phyloP scores from a whole-genome alignment of 2,113 vertebrate species.

The Bubo bubo region DNA sequence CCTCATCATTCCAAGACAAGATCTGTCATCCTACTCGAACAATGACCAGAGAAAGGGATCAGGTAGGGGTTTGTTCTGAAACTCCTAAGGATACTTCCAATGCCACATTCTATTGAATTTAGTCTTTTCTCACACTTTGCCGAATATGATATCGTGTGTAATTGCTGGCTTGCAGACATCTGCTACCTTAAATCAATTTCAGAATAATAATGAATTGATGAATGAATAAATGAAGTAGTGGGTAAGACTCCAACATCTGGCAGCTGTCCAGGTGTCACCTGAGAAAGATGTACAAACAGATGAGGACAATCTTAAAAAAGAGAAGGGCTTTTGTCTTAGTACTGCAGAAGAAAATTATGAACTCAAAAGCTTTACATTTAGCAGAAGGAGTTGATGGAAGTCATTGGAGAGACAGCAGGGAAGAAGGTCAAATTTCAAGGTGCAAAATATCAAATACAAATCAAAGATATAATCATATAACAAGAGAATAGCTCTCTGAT shows the following conservation, averaged over 20 bases:
- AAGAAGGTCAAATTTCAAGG: not conserved
- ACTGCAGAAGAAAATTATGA: not conserved
- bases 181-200: not conserved
- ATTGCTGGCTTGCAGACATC: not conserved
- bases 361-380: not conserved
- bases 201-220: not conserved
- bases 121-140: not conserved
- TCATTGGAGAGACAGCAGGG: not conserved
- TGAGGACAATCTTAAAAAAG: not conserved
- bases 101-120: not conserved
- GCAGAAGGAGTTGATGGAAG: not conserved
- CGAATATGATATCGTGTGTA: not conserved
- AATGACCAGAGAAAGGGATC: not conserved
- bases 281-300: not conserved
- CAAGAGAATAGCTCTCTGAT: not conserved
- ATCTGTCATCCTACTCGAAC: not conserved
- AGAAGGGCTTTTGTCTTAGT: accelerated
- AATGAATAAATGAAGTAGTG: not conserved
- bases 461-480: not conserved
- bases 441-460: not conserved
- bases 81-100: not conserved
- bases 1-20: not conserved
- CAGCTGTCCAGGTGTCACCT: not conserved
- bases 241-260: not conserved
- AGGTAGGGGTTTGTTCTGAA: not conserved